Conservation (phyloP, 2,888 invertebrate species). For the Heliothis peltigera region DNA sequence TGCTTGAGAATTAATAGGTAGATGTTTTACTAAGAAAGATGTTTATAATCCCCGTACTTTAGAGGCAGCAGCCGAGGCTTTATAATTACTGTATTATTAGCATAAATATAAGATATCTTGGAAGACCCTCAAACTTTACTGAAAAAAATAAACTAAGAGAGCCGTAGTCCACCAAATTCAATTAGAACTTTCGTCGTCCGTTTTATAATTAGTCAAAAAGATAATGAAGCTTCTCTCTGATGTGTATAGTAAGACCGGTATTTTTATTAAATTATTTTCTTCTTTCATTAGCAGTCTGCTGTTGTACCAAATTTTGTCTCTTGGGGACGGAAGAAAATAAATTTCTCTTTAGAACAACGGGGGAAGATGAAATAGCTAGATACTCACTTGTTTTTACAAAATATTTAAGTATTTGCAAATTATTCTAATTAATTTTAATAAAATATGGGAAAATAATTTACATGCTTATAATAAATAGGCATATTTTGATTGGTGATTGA, state of each 20-base stretch:
- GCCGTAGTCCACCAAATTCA: slow-evolving; percentile 58
- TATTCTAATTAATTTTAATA: not conserved
- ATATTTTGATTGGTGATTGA: no score
- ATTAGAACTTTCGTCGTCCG: slow-evolving; percentile 62
- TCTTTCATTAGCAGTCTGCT: slow-evolving; percentile 37
- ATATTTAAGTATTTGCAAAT: slow-evolving; percentile 9
- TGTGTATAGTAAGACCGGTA: slow-evolving; percentile 40
- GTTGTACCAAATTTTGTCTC: slow-evolving; percentile 28
- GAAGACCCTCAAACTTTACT: slow-evolving; percentile 43
- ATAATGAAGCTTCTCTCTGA: slow-evolving; percentile 58
- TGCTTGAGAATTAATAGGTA: not conserved
- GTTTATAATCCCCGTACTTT: slow-evolving; percentile 55
- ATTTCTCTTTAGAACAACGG: slow-evolving; percentile 19
- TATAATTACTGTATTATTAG: slow-evolving; percentile 69
- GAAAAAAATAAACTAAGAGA: slow-evolving; percentile 49
- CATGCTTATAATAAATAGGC: no score
- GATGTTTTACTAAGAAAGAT: slow-evolving; percentile 48
- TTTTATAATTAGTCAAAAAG: slow-evolving; percentile 64
- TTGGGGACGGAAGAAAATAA: slow-evolving; percentile 22
- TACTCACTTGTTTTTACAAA: slow-evolving; percentile 30
- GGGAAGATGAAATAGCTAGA: slow-evolving; percentile 16
- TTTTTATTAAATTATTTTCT: slow-evolving; percentile 53
- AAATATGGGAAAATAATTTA: not conserved
- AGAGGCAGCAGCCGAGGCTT: slow-evolving; percentile 46
- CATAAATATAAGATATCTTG: slow-evolving; percentile 65